Evolutionary conservation across 2,797 vertebrate species (phyloP).

Genomic region (Scarus forsteni): DNA sequence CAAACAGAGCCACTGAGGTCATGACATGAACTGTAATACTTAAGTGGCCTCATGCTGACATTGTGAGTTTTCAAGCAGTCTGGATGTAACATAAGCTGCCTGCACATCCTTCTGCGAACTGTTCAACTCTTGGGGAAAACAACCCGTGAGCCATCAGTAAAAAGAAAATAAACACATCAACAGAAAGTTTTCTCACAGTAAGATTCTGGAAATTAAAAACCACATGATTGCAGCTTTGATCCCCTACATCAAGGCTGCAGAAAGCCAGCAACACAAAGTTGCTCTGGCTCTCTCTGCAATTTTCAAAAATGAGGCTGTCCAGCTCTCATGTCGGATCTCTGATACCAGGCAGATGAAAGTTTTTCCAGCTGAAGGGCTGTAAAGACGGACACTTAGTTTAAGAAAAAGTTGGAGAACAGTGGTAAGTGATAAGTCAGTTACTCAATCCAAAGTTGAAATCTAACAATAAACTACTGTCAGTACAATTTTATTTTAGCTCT

Average conservation of each 20-base stretch:
- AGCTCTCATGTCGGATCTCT: conserved; percentile 7
- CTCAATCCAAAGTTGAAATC: no score
- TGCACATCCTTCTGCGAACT: conserved; percentile 1
- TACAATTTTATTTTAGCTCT: no score
- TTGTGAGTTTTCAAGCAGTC: not conserved
- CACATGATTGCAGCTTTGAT: conserved; percentile 4
- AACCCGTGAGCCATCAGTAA: conserved; percentile 1
- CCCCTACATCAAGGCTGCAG: not conserved
- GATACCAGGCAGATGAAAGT: not conserved
- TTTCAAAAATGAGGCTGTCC: no score
- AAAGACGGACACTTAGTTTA: not conserved
- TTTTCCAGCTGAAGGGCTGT: not conserved
- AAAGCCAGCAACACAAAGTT: not conserved
- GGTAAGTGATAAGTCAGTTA: no score
- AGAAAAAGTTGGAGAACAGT: not conserved
- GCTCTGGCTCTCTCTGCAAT: conserved; percentile 2
- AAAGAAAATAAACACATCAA: conserved; percentile 5
- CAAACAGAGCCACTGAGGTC: conserved; percentile 16
- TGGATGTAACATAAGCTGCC: not conserved
- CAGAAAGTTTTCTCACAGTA: not conserved
- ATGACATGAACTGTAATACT: conserved; percentile 21
- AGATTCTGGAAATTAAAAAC: not conserved
- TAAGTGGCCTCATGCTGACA: conserved; percentile 11
- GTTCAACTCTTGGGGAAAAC: conserved; percentile 5
- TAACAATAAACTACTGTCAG: no score